phyloP scores from a whole-genome alignment of 2,113 vertebrate genomes.

The Dipodomys stephensi region DNA sequence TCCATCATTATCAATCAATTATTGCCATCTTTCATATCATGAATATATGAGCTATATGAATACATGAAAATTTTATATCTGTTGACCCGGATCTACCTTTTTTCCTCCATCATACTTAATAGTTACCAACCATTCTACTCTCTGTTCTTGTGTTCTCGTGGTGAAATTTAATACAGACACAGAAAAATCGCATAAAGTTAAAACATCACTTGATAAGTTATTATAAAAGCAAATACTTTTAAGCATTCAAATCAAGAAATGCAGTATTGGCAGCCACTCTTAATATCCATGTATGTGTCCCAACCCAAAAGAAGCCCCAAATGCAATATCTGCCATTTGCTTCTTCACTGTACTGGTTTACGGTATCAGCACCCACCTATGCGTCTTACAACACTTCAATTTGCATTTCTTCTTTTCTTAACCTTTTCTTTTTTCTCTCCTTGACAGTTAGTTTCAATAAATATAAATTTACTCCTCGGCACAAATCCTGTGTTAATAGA shows the following conservation, averaged over 20 bases:
- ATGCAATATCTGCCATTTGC: neutral
- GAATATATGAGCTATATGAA: too few relatives aligned
- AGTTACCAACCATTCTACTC: neutral
- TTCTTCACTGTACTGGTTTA: neutral
- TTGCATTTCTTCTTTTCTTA: neutral
- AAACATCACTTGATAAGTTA: neutral
- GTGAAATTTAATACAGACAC: neutral
- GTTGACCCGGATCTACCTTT: neutral
- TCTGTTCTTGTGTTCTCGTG: neutral
- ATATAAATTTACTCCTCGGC: neutral
- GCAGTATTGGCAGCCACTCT: neutral
- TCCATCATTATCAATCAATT: neutral
- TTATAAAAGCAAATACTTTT: neutral
- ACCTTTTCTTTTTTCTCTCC: neutral
- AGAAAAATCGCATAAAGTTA: conserved; percentile 4
- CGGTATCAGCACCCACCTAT: neutral
- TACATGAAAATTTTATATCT: neutral
- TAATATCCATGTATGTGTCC: neutral
- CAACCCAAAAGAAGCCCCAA: neutral
- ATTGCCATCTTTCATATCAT: neutral
- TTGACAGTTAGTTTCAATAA: neutral
- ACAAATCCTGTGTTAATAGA: neutral
- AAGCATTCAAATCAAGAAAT: neutral
- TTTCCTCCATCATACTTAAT: neutral
- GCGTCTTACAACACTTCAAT: neutral